Conservation (phyloP, 1,140 invertebrate genomes). For the Papilio polyxenes region DNA sequence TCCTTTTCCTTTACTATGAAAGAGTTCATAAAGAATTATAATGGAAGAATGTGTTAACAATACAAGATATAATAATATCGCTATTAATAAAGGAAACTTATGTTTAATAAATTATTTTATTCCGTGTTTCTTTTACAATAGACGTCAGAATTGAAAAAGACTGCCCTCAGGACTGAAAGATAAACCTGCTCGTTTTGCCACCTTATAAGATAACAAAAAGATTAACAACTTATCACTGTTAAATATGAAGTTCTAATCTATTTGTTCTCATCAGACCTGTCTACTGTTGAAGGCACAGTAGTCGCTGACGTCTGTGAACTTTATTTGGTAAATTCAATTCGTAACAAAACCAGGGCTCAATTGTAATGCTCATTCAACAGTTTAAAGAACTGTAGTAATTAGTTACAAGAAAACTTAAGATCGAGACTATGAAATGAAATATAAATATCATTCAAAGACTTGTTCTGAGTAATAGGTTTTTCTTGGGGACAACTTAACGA, state of each 20-base stretch:
- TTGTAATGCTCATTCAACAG: not conserved
- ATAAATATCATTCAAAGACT: not conserved
- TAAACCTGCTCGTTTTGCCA: not conserved
- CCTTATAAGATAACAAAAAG: no score
- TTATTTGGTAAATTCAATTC: conserved; percentile 11
- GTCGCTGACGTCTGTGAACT: not conserved
- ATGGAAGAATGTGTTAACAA: no score
- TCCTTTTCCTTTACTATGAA: no score
- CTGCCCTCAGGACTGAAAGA: not conserved
- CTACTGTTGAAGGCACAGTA: not conserved
- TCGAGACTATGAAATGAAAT: not conserved
- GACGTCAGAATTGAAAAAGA: not conserved
- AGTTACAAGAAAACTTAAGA: not conserved
- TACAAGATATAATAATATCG: no score
- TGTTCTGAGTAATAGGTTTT: not conserved
- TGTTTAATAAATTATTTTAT: no score
- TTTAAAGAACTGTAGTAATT: not conserved
- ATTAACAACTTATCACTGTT: no score
- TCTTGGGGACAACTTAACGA: not conserved
- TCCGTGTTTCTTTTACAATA: not conserved
- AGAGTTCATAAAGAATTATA: no score
- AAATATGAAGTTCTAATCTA: not conserved
- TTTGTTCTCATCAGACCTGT: not conserved
- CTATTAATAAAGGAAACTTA: no score
- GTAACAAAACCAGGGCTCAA: not conserved